phyloP scores from a whole-genome alignment of 2,888 invertebrate species.

The Trachelus tabidus region DNA sequence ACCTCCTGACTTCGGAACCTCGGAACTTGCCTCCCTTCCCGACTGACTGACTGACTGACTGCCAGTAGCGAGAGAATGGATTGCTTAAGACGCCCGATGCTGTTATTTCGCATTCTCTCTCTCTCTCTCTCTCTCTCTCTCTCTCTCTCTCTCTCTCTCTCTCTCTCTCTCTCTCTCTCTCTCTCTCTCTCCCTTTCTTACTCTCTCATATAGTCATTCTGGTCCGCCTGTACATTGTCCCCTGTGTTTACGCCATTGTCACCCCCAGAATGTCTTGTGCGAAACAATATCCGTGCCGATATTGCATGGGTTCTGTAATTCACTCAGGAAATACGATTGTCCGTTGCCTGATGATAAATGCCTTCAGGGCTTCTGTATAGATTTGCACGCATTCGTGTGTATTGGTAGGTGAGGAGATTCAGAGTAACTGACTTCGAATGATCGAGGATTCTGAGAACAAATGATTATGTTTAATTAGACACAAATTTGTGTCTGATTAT shows the following conservation, averaged over 20 bases:
- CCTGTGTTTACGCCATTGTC: slow-evolving; percentile 37
- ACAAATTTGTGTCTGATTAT: too few species aligned
- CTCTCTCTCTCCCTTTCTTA: not conserved
- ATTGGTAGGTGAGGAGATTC: not conserved
- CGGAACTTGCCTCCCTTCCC: slow-evolving; percentile 23
- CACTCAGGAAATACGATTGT: slow-evolving; percentile 62
- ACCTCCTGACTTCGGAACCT: slow-evolving; percentile 10
- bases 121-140: too few species aligned
- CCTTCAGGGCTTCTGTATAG: not conserved
- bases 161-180: not conserved
- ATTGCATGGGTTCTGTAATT: slow-evolving; percentile 61
- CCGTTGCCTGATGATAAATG: slow-evolving; percentile 24
- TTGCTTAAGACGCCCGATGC: slow-evolving; percentile 30
- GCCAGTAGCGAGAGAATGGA: slow-evolving; percentile 37
- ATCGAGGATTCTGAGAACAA: not conserved
- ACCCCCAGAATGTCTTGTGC: slow-evolving; percentile 47
- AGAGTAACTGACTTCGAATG: not conserved
- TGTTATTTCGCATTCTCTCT: not conserved
- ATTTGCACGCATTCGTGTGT: not conserved
- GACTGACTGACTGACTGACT: slow-evolving; percentile 35
- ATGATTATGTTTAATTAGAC: too few species aligned
- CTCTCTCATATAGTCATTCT: not conserved
- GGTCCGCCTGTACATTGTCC: not conserved
- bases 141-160: not conserved
- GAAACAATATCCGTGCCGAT: slow-evolving; percentile 64